Evolutionary conservation across 2,888 invertebrate species (phyloP).

Genomic region (Amphimallon solstitiale): DNA sequence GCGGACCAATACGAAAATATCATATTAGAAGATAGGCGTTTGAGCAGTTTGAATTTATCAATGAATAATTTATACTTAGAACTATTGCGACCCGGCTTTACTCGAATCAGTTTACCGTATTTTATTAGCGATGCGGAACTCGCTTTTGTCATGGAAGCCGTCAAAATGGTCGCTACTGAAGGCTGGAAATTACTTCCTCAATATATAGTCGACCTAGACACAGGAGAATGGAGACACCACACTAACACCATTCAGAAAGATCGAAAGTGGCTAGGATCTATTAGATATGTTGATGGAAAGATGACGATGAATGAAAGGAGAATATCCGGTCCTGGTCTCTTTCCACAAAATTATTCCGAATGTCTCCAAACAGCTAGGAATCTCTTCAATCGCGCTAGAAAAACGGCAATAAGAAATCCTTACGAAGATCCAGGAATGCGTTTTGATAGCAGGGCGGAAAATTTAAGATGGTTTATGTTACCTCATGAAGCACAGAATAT

Average conservation of each 20-base stretch:
- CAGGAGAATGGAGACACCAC: constrained; percentile 90
- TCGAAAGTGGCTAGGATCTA: constrained; percentile 82
- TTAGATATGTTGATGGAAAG: constrained; percentile 74
- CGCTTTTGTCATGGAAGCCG: constrained; percentile 83
- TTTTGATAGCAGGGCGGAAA: constrained; percentile 76
- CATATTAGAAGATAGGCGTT: constrained; percentile 70
- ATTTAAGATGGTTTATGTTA: constrained; percentile 87
- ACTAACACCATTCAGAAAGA: constrained; percentile 82
- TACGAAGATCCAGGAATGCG: constrained; percentile 78
- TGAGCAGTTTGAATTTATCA: constrained; percentile 61
- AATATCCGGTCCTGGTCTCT: constrained; percentile 76
- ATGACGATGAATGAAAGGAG: constrained; percentile 79
- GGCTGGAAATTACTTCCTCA: constrained; percentile 91
- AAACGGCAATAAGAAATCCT: constrained; percentile 78
- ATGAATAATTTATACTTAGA: constrained; percentile 69
- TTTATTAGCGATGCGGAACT: constrained; percentile 84
- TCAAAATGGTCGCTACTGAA: constrained; percentile 88
- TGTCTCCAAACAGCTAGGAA: constrained; percentile 83
- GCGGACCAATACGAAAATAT: constrained; percentile 80
- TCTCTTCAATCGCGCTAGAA: constrained; percentile 79
- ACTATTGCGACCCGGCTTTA: constrained; percentile 86
- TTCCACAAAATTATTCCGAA: constrained; percentile 79
- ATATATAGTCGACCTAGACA: constrained; percentile 86
- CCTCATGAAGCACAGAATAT: constrained; percentile 87
- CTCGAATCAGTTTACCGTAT: constrained; percentile 85